Evolutionary conservation across 2,113 vertebrate species (phyloP), one percentile per base, ranked within the genome.

Genomic region (Panthera leo): DNA sequence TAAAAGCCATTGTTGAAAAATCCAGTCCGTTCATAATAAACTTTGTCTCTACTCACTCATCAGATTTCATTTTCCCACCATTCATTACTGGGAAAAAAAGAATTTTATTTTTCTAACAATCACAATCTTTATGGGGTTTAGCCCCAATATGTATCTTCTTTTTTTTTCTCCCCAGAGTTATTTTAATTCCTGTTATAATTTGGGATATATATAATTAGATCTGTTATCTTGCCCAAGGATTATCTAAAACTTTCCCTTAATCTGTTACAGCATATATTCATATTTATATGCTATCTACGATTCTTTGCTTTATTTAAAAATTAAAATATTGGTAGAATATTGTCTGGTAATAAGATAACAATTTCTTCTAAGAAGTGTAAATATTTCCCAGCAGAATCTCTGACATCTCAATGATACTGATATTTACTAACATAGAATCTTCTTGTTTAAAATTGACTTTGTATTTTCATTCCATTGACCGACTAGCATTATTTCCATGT

Each of bases 391-490:
- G 27, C 25, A 42, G 13, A 96, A 76, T 14, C 1, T 87, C 65
- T 93, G n/a, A 91, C 45, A 85, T 67, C 9, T 67, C 18, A 92
- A 36, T 51, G 1, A 76, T 91, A 61, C 10, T 96, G 29, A 10
- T 85, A 85, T 90, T 90, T 79, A 80, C 31, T 83, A 42, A 75
- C 16, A 79, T 14, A 85, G 34, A 95, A 65, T 0, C 18, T 53
- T 75, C 42, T 90, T 85, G 4, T 68, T 96, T 70, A 96, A 85
- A 95, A 36, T 7, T 89, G 16, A 89, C 21, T 29, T 96, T 95
- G 5, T 70, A n/a, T 71, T 83, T 95, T 90, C 27, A 87, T 42
- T 85, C 10, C 16, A 67, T 58, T 88, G n/a, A 65, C 85, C 45
- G n/a, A 48, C 12, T 78, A 75, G 14, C 53, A 91, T 75, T 86